phyloP scores from a whole-genome alignment of 2,797 vertebrate species.

The Heliangelus exortis region DNA sequence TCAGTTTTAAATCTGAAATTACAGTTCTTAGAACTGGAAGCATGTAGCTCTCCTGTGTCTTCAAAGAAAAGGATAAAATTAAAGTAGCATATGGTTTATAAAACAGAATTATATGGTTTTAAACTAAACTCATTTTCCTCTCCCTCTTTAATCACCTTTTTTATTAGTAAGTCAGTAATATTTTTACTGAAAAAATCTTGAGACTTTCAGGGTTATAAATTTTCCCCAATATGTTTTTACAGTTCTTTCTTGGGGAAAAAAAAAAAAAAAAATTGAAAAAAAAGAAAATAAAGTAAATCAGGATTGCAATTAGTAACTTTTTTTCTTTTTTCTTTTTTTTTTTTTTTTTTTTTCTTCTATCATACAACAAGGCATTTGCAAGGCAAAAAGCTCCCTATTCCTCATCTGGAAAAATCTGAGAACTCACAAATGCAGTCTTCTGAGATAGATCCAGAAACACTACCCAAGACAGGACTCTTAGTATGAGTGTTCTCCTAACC shows the following conservation, averaged over 20 bases:
- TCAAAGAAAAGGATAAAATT: background rate
- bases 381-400: background rate
- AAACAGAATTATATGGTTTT: background rate
- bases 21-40: background rate
- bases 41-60: background rate
- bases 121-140: background rate
- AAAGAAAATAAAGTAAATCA: background rate
- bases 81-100: background rate
- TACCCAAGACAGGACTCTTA: background rate
- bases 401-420: background rate
- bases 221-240: background rate
- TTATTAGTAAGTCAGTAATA: background rate
- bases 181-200: background rate
- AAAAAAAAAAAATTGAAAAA: background rate
- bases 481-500: background rate
- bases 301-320: background rate
- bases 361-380: background rate
- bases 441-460: background rate
- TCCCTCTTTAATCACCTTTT: background rate
- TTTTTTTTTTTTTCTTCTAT: background rate
- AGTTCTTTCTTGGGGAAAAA: background rate
- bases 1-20: conserved; percentile 3
- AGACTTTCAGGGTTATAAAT: background rate
- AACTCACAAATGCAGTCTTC: background rate
- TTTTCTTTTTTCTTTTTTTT: too few relatives aligned